Percentiles rank a stretch among this genome's conserved stretches.
Conservation (phyloP, 2,888 invertebrate species). For the Morinoia aosen region DNA sequence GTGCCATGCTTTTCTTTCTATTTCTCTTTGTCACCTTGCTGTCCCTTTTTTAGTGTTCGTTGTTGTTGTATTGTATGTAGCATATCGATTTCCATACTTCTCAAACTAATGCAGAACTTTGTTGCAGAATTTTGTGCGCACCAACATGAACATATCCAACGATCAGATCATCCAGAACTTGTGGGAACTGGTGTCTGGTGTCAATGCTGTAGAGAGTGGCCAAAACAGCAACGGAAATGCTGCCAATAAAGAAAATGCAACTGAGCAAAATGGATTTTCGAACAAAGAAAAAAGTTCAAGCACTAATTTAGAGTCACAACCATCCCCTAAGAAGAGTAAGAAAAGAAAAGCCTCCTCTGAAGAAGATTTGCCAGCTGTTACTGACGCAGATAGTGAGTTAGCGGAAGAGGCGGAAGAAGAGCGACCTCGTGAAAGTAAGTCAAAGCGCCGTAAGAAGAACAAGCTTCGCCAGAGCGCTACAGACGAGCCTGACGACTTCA, state of each 20-base stretch:
- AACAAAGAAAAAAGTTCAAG: not conserved
- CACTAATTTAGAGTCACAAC: not conserved
- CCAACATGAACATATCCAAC: slow-evolving; percentile 29
- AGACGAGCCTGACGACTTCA: slow-evolving; percentile 14
- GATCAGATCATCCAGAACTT: slow-evolving; percentile 34
- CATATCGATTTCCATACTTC: no score
- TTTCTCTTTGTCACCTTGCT: no score
- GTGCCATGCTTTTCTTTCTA: no score
- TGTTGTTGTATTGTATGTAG: no score
- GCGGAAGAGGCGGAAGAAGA: not conserved
- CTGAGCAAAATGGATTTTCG: not conserved
- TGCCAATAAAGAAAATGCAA: slow-evolving; percentile 29
- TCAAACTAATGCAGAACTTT: not conserved
- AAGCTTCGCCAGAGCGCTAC: slow-evolving; percentile 31
- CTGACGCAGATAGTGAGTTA: not conserved
- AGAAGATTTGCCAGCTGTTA: not conserved
- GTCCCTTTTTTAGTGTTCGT: no score
- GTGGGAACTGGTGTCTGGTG: not conserved
- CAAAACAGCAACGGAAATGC: not conserved
- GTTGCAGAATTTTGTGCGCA: slow-evolving; percentile 39
- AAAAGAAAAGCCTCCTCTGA: slow-evolving; percentile 3
- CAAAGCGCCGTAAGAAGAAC: slow-evolving; percentile 35
- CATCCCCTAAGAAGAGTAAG: not conserved
- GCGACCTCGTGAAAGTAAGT: not conserved
- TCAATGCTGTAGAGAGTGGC: not conserved